Evolutionary conservation across 2,797 vertebrate genomes (phyloP), one percentile per base, ranked within the genome.

Genomic region (Heliangelus exortis): DNA sequence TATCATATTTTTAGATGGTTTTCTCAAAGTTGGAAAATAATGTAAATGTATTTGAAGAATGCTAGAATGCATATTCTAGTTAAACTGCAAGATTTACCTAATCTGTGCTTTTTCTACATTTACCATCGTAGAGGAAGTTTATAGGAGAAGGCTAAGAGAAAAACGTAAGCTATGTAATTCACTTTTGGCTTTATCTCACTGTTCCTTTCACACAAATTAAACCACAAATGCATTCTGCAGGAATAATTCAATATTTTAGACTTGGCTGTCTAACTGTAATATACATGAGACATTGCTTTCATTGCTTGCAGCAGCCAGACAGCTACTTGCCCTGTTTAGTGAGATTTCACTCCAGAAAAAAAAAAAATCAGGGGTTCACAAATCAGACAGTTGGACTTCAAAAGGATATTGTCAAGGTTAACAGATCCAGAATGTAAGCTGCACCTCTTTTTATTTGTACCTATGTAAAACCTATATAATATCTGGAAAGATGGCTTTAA

Each of bases 111-210:
- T 97, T 96, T 97, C 96, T 89, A 29, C 94, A 95, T 91, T 97
- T 96, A 79, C 97, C 98, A 95, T 95, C 98, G 91, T 98, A 99
- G 98, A 98, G 97, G 98, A 98, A 96, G 97, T 98, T 92, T 98
- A 98, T 98, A 98, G 97, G 97, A 98, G 98, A 96, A 98, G 97
- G 97, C 98, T 98, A 97, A 98, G 98, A 98, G 98, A 97, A 95
- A 98, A 98, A 98, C 97, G 98, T 98, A 98, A 98, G 98, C 97
- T 95, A 87, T 69, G 86, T 84, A 65, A 95, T 95, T 95, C 94
- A 69, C 96, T 96, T 92, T 54, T 95, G 95, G 84, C 93, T 91
- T 93, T 95, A 45, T 31, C 76, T 95, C 87, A 16, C 82, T 94
- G 67, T 61, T 90, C 73, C 61, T 95, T 93, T 87, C 91, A 88